A percentile compares a stretch with the other conserved stretches of the same genome.
Conservation (phyloP, 2,888 invertebrate species). For the Drosophila anomelani region DNA sequence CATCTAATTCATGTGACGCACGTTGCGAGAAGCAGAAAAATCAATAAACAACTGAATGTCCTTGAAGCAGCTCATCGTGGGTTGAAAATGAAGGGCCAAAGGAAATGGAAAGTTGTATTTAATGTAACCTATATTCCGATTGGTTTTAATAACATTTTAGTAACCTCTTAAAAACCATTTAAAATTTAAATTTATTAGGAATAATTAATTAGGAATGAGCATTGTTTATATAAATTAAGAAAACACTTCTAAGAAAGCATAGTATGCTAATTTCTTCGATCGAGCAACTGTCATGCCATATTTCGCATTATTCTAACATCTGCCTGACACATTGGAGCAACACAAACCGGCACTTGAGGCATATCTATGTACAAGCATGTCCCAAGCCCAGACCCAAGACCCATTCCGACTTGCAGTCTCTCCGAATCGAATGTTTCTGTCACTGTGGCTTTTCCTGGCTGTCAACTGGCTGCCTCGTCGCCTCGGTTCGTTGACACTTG, state of each 20-base stretch:
- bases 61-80: background rate
- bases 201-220: no score
- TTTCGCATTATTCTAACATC: conserved; percentile 60
- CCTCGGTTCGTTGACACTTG: conserved; percentile 74
- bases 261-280: conserved; percentile 8
- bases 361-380: conserved; percentile 66
- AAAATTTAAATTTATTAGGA: no score
- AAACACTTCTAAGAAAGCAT: background rate
- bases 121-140: background rate
- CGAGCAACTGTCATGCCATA: conserved; percentile 10
- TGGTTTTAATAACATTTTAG: background rate
- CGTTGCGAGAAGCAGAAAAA: conserved; percentile 9
- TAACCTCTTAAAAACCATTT: background rate
- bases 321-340: conserved; percentile 68
- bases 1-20: conserved; percentile 63
- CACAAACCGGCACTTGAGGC: conserved; percentile 68
- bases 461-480: conserved; percentile 69
- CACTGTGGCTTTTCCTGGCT: conserved; percentile 48
- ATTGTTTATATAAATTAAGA: no score
- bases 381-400: conserved; percentile 6
- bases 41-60: conserved; percentile 19
- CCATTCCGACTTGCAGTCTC: conserved; percentile 14
- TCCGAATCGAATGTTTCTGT: conserved; percentile 21
- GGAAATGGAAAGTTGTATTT: background rate
- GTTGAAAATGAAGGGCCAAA: conserved; percentile 34